These are phyloP conservation scores for Xenus cinereus DNA, from an alignment of 2,113 vertebrate species.

Conservation along the genomic window DNA sequence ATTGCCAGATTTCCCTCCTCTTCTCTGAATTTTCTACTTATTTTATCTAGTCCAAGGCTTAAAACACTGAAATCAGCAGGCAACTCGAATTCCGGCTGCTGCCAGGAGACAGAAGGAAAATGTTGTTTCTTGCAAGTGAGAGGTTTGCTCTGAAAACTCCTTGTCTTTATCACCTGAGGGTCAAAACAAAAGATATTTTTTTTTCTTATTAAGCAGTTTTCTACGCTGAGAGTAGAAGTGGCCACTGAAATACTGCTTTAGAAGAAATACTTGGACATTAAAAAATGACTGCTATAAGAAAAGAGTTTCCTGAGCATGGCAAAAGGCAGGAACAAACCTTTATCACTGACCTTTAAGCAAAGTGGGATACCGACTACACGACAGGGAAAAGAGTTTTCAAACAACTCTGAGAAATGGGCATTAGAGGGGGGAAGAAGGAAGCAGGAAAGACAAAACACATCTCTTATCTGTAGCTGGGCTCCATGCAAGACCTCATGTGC, in stretches of 20 bases:
- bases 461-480: background rate
- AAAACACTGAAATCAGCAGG: background rate
- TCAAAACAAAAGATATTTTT: background rate
- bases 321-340: background rate
- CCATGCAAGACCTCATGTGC: rapidly evolving
- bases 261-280: background rate
- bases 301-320: background rate
- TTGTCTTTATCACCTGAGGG: background rate
- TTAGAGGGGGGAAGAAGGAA: background rate
- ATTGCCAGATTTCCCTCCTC: background rate
- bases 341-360: background rate
- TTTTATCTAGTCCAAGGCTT: background rate
- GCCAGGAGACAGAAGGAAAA: background rate
- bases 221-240: background rate
- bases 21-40: background rate
- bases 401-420: background rate
- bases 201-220: background rate
- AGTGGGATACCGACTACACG: background rate
- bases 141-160: background rate
- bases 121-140: background rate
- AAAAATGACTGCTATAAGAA: background rate
- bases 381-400: background rate
- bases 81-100: background rate
- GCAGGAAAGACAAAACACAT: background rate
- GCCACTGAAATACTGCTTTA: background rate